Percentiles rank a stretch among this genome's conserved stretches.
Evolutionary conservation across 2,113 vertebrate genomes (phyloP).

Genomic region (Genyomyrus donnyi): DNA sequence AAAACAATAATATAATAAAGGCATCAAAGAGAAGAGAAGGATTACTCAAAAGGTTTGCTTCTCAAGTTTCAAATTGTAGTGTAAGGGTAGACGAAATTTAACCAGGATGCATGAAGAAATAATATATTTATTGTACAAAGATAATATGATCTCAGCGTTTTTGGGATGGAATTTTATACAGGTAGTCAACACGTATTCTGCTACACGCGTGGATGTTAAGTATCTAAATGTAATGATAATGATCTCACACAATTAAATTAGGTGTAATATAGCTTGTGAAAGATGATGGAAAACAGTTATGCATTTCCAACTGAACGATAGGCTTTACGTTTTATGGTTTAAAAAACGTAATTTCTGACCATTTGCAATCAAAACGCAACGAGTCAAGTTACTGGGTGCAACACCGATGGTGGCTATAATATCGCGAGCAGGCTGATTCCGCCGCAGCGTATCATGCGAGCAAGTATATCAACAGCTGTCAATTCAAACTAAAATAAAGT

Average conservation of each 20-base stretch:
- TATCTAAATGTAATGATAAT: not conserved
- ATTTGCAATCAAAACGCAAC: not conserved
- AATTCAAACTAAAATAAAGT: constrained; percentile 43
- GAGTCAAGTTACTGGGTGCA: not conserved
- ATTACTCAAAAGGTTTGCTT: not conserved
- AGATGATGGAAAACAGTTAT: not conserved
- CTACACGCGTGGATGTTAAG: not conserved
- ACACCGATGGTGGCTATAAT: not conserved
- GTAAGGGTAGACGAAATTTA: not conserved
- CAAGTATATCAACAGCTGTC: constrained; percentile 56
- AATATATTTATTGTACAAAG: not conserved
- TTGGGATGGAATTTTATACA: not conserved
- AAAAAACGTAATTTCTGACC: not conserved
- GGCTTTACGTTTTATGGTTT: not conserved
- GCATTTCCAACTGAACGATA: not conserved
- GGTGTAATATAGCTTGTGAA: not conserved
- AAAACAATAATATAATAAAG: not conserved
- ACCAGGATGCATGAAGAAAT: not conserved
- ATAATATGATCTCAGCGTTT: not conserved
- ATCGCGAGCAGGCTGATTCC: constrained; percentile 51
- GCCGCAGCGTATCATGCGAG: constrained; percentile 47
- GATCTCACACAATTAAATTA: not conserved
- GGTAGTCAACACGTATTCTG: not conserved
- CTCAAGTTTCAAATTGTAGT: not conserved
- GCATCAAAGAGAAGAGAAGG: not conserved